Percentiles rank a stretch among this genome's conserved stretches.
phyloP scores from a whole-genome alignment of 2,888 invertebrate species.

The Microdon myrmicae region DNA sequence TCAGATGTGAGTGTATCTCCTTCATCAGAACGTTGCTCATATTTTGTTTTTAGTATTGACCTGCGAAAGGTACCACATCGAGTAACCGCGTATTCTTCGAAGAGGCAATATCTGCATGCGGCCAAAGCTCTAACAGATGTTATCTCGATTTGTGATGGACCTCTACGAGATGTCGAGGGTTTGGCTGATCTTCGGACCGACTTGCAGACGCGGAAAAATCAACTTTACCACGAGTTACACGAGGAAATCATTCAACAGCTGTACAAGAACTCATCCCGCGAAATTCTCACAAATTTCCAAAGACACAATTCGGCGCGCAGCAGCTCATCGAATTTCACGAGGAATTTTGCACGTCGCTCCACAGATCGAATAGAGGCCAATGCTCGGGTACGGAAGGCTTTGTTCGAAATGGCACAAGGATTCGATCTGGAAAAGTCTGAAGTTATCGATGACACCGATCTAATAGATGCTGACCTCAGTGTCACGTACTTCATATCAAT shows the following conservation, averaged over 20 bases:
- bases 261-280: slow-evolving; percentile 73
- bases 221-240: slow-evolving; percentile 75
- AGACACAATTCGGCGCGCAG: slow-evolving; percentile 73
- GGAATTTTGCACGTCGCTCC: slow-evolving; percentile 71
- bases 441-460: slow-evolving; percentile 71
- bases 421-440: slow-evolving; percentile 66
- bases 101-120: slow-evolving; percentile 86
- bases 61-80: slow-evolving; percentile 79
- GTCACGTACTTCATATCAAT: slow-evolving; percentile 80
- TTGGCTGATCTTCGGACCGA: slow-evolving; percentile 82
- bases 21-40: neutral
- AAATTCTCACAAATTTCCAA: slow-evolving; percentile 68
- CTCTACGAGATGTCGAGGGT: slow-evolving; percentile 84
- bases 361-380: slow-evolving; percentile 70
- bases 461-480: slow-evolving; percentile 72
- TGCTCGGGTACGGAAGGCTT: slow-evolving; percentile 68
- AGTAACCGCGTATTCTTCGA: slow-evolving; percentile 73
- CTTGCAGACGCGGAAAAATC: slow-evolving; percentile 72
- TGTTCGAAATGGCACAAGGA: slow-evolving; percentile 69
- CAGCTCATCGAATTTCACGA: slow-evolving; percentile 70
- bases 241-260: slow-evolving; percentile 79
- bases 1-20: slow-evolving; percentile 73
- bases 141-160: slow-evolving; percentile 74
- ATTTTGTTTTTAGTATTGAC: slow-evolving; percentile 71
- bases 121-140: slow-evolving; percentile 83